Percentiles rank a stretch among this genome's conserved stretches.
phyloP scores from a whole-genome alignment of 2,797 vertebrate species.

The Cheirogaleus major region DNA sequence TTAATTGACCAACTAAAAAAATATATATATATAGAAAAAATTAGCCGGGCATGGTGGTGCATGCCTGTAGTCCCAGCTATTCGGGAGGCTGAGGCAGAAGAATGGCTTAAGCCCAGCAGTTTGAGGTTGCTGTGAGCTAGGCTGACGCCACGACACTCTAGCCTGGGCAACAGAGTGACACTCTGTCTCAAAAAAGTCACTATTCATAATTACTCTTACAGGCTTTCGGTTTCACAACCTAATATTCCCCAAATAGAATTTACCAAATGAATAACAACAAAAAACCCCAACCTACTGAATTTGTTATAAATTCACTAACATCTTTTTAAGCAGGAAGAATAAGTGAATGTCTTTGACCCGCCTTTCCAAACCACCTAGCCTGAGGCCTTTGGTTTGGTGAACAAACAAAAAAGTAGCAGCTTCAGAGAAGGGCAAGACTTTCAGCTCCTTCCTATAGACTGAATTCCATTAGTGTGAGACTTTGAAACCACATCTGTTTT shows the following conservation, averaged over 20 bases:
- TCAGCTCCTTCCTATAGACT: conserved; percentile 59
- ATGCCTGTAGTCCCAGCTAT: no score
- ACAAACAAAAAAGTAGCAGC: conserved; percentile 29
- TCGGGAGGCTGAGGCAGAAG: no score
- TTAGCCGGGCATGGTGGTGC: no score
- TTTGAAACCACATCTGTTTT: conserved; percentile 84
- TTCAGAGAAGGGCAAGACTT: conserved; percentile 38
- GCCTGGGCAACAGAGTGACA: no score
- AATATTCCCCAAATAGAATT: background rate
- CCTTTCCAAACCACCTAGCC: background rate
- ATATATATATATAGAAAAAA: no score
- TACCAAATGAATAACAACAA: conserved; percentile 19
- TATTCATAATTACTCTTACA: conserved; percentile 15
- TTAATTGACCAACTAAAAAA: no score
- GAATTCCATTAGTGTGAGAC: conserved; percentile 80
- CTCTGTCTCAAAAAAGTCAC: background rate
- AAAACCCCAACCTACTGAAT: background rate
- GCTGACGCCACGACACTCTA: no score
- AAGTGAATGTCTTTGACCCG: background rate
- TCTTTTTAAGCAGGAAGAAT: conserved; percentile 40
- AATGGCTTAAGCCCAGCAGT: no score
- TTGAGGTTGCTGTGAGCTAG: no score
- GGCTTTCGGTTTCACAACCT: background rate
- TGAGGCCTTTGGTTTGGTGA: conserved; percentile 46
- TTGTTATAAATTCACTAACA: background rate